Evolutionary conservation across 92 coral and sea anemone genomes (phyloP).

Genomic region (Epizoanthus ramosus): DNA sequence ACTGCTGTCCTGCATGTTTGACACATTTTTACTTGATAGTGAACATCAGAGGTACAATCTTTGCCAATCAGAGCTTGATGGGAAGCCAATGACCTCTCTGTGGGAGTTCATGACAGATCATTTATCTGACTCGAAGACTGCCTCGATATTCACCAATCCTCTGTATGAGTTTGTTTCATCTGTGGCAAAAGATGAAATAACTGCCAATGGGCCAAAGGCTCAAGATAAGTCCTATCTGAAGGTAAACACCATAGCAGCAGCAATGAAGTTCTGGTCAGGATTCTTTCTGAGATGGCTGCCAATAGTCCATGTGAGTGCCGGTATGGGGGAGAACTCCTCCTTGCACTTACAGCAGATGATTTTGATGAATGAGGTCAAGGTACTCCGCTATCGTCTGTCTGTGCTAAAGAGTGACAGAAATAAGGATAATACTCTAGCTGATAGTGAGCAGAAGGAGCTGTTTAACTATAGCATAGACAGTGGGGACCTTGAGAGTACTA

Average conservation of each 20-base stretch:
- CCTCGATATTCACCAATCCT: constrained; percentile 85
- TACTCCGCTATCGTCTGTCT: constrained; percentile 81
- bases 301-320: constrained; percentile 86
- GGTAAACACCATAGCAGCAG: constrained; percentile 84
- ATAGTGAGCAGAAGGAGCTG: constrained; percentile 38
- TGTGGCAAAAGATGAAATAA: constrained; percentile 31
- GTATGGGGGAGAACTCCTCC: constrained; percentile 91
- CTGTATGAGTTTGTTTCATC: constrained; percentile 78
- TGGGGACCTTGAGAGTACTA: constrained; percentile 49
- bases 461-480: constrained; percentile 32
- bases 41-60: constrained; percentile 78
- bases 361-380: constrained; percentile 82
- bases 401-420: constrained; percentile 55
- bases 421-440: constrained; percentile 9
- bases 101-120: constrained; percentile 95
- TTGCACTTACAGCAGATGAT: constrained; percentile 95
- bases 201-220: constrained; percentile 45
- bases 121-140: constrained; percentile 70
- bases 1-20: constrained; percentile 93
- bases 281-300: constrained; percentile 96
- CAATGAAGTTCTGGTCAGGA: constrained; percentile 92
- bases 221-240: constrained; percentile 52
- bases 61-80: constrained; percentile 61
- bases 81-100: constrained; percentile 70
- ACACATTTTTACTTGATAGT: constrained; percentile 88